Percentiles rank a stretch among this genome's conserved stretches.
phyloP scores from a whole-genome alignment of 2,888 invertebrate species.

The Athalia rosae region DNA sequence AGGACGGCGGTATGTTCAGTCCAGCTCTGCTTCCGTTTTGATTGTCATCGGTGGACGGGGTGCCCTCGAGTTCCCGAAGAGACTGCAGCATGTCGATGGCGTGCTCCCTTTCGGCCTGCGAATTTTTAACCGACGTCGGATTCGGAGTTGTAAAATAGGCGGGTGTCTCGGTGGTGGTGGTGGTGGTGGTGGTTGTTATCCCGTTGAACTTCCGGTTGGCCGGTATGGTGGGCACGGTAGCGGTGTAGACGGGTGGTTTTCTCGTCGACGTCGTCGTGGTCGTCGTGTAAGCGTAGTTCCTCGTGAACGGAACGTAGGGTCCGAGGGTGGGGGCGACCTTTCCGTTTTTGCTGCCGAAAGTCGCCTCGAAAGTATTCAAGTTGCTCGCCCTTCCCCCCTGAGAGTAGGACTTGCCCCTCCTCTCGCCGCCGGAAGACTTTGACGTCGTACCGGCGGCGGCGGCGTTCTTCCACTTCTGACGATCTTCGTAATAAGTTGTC shows the following conservation, averaged over 20 bases:
- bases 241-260: slow-evolving; percentile 60
- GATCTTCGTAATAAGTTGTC: background rate
- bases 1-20: slow-evolving; percentile 82
- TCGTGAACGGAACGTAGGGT: slow-evolving; percentile 70
- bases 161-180: slow-evolving; percentile 55
- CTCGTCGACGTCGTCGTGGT: slow-evolving; percentile 55
- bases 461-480: slow-evolving; percentile 21
- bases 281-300: slow-evolving; percentile 64
- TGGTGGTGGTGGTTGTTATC: too few relatives aligned
- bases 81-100: slow-evolving; percentile 83
- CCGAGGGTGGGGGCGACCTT: slow-evolving; percentile 66
- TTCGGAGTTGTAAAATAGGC: slow-evolving; percentile 50
- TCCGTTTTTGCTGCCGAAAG: slow-evolving; percentile 65
- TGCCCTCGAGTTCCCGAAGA: slow-evolving; percentile 78
- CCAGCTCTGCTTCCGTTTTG: slow-evolving; percentile 78
- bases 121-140: slow-evolving; percentile 54
- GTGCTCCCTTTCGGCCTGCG: slow-evolving; percentile 74
- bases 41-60: slow-evolving; percentile 73
- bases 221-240: slow-evolving; percentile 64
- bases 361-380: slow-evolving; percentile 64
- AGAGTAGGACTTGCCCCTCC: background rate
- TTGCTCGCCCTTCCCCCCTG: slow-evolving; percentile 46
- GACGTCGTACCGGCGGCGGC: background rate
- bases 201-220: background rate
- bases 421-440: background rate